phyloP scores from a whole-genome alignment of 2,113 vertebrate genomes.

The Thryonomys swinderianus region DNA sequence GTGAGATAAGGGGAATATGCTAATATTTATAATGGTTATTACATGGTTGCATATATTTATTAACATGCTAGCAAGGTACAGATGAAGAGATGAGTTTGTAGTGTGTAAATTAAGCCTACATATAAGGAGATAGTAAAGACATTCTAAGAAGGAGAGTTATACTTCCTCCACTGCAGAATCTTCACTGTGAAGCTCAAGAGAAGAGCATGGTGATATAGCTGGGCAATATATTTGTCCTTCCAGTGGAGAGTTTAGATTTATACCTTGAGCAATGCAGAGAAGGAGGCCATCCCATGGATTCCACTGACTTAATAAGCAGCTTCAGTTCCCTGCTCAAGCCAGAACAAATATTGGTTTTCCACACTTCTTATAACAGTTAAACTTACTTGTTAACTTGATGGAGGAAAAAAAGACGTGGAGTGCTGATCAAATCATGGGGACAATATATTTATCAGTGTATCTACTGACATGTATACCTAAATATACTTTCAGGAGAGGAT shows the following conservation, averaged over 20 bases:
- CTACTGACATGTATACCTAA: no score
- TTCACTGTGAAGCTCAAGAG: no score
- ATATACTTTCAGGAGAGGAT: no score
- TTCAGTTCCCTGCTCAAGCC: background rate
- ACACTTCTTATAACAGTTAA: no score
- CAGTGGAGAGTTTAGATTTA: background rate
- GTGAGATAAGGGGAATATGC: background rate
- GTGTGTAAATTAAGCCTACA: background rate
- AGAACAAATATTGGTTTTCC: background rate
- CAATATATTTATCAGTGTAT: no score
- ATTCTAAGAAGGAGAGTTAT: fast-evolving
- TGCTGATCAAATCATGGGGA: no score
- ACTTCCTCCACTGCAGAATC: no score
- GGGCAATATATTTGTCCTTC: fast-evolving
- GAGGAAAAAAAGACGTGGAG: no score
- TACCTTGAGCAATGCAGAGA: fast-evolving
- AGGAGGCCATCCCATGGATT: fast-evolving
- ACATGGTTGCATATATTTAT: background rate
- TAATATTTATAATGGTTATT: background rate
- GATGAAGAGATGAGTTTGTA: background rate
- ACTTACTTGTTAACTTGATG: no score
- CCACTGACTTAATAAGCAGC: fast-evolving
- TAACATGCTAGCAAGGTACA: background rate
- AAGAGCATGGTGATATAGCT: fast-evolving
- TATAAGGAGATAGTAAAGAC: background rate